Base-by-base conservation (phyloP, 2,797 vertebrate genomes). In the Dermochelys coriacea region DNA sequence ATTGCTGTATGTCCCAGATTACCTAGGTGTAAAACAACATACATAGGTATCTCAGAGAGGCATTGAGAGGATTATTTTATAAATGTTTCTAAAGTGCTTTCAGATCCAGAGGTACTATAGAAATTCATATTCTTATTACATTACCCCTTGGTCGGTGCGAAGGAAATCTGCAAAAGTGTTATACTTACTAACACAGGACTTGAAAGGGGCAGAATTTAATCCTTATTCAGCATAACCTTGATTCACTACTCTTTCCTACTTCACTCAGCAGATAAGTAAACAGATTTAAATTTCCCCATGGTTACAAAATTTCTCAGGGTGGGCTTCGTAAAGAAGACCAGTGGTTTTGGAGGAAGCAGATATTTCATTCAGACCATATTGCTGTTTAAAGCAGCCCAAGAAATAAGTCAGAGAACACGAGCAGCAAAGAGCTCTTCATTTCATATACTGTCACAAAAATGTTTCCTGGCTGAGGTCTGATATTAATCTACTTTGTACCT, bases 401-500 rank as follows among this genome's bases (percentile, higher is more conserved):
- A 83, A 95, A 96, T 95, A 95, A 96, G 96, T 95, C 97, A 97
- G 92, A 59, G 90, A 86, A 93, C 52, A 84, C 89, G 59, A 95
- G 90, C 91, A 75, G 89, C 92, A 97, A 97, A 97, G 88, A 92
- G 95, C 21, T 50, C 74, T 80, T 71, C 90, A 97, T 97, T 97
- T 97, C 96, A 96, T 75, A 91, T 64, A 93, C 96, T 97, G 77
- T 97, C 94, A 97, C 95, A 95, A 94, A 92, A 92, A 96, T 59
- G 86, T 94, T 97, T 97, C 79, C 89, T 97, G 85, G 93, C 92
- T 91, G 93, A 90, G 94, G 83, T 55, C 94, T 96, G 93, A 96
- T 97, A 95, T 97, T 97, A 97, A 98, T 96, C 90, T 96, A 87
- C 90, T 97, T 97, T 90, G 86, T 97, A 80, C 96, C 90, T 97